Evolutionary conservation across 1,140 invertebrate genomes (phyloP).

Genomic region (Tribolium castaneum): DNA sequence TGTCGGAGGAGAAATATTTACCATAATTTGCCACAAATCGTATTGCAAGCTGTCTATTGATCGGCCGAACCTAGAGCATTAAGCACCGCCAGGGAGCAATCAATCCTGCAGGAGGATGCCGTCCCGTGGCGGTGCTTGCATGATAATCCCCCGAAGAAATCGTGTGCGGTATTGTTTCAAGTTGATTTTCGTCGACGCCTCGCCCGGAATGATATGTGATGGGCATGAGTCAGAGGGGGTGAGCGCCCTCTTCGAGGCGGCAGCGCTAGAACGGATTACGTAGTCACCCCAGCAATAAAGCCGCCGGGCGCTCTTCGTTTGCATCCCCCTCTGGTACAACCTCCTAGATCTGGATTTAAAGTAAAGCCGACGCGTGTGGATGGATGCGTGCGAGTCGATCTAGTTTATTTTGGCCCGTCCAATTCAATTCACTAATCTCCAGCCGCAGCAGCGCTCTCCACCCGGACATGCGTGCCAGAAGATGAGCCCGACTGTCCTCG

Average conservation of each 20-base stretch:
- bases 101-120: neutral
- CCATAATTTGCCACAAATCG: neutral
- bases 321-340: slow-evolving; percentile 4
- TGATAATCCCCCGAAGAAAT: neutral
- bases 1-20: slow-evolving; percentile 17
- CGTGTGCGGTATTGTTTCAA: neutral
- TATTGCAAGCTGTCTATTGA: neutral
- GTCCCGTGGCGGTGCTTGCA: neutral
- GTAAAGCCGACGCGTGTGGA: neutral
- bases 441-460: neutral
- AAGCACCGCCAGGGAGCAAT: neutral
- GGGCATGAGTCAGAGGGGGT: slow-evolving; percentile 23
- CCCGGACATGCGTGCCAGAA: slow-evolving; percentile 1
- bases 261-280: slow-evolving; percentile 24
- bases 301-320: slow-evolving; percentile 11
- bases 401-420: slow-evolving; percentile 27
- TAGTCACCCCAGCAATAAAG: slow-evolving; percentile 30
- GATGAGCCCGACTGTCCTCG: neutral
- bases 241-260: slow-evolving; percentile 8
- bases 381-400: neutral
- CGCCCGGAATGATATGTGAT: slow-evolving; percentile 13
- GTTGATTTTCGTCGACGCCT: slow-evolving; percentile 25
- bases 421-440: slow-evolving; percentile 28
- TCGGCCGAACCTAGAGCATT: neutral
- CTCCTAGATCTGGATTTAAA: slow-evolving; percentile 22